Evolutionary conservation across 2,113 vertebrate genomes (phyloP).

Genomic region (Corydoras maculifer): DNA sequence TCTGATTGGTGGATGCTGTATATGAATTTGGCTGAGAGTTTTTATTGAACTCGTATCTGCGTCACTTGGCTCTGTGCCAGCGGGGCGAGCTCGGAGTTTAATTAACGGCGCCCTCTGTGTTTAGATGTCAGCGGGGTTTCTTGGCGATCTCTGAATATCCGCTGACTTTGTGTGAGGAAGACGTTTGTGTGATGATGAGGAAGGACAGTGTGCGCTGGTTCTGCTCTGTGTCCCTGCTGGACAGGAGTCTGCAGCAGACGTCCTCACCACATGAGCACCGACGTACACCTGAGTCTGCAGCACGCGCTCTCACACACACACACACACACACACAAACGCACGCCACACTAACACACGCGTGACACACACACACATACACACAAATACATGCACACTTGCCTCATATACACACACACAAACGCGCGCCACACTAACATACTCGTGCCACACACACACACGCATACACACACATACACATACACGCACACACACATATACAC

Average conservation of each 20-base stretch:
- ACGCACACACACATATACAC: no score
- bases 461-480: no score
- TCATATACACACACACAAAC: no score
- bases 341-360: no score
- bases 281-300: constrained; percentile 14
- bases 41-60: not conserved
- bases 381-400: no score
- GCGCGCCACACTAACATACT: no score
- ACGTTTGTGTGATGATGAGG: constrained; percentile 25
- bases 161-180: constrained; percentile 6
- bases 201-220: constrained; percentile 14
- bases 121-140: constrained; percentile 17
- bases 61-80: not conserved
- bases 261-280: not conserved
- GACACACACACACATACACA: no score
- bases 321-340: constrained; percentile 15
- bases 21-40: no score
- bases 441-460: no score
- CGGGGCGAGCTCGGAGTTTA: not conserved
- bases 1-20: no score
- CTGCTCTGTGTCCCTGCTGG: constrained; percentile 3
- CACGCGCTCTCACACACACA: constrained; percentile 9
- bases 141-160: constrained; percentile 2
- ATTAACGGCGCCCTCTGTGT: not conserved
- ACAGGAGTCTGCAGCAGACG: constrained; percentile 12